Conservation (phyloP, 2,113 vertebrate genomes). For the Neoarius graeffei region DNA sequence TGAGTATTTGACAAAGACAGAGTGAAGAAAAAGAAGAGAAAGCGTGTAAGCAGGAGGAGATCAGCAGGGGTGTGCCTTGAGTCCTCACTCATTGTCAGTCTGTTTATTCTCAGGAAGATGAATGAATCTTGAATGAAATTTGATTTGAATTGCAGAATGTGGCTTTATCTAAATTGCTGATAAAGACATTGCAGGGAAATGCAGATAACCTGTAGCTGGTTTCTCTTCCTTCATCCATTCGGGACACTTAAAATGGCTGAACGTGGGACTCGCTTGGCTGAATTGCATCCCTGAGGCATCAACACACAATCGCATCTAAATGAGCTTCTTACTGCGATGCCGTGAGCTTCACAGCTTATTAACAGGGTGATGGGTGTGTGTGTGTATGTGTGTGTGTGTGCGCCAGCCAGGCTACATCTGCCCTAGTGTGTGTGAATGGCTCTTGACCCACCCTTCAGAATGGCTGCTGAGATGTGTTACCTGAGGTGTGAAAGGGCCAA, state of each 20-base stretch:
- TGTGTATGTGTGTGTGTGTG: constrained; percentile 9
- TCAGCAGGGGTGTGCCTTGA: constrained; percentile 50
- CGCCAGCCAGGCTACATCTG: neutral
- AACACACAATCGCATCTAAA: constrained; percentile 56
- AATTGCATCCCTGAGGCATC: constrained; percentile 55
- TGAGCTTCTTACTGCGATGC: constrained; percentile 48
- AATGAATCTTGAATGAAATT: constrained; percentile 72
- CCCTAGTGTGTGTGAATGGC: constrained; percentile 17
- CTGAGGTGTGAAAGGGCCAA: constrained; percentile 5
- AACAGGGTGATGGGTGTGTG: constrained; percentile 13
- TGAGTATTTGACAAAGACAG: neutral
- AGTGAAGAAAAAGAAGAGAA: constrained; percentile 1
- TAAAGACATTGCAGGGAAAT: constrained; percentile 65
- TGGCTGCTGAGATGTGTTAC: neutral
- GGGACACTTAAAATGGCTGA: constrained; percentile 63
- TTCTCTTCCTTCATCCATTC: constrained; percentile 61
- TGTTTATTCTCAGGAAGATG: constrained; percentile 57
- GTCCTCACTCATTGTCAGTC: constrained; percentile 48
- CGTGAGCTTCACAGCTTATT: constrained; percentile 39
- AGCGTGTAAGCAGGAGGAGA: constrained; percentile 22
- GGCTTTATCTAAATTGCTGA: constrained; percentile 69
- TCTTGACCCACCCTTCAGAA: constrained; percentile 36
- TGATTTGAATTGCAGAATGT: constrained; percentile 69
- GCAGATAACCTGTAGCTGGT: constrained; percentile 69
- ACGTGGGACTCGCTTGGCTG: constrained; percentile 64